These are phyloP conservation scores for Drosophila macrospina DNA, from an alignment of 2,888 invertebrate species.

Conservation along the genomic window DNA sequence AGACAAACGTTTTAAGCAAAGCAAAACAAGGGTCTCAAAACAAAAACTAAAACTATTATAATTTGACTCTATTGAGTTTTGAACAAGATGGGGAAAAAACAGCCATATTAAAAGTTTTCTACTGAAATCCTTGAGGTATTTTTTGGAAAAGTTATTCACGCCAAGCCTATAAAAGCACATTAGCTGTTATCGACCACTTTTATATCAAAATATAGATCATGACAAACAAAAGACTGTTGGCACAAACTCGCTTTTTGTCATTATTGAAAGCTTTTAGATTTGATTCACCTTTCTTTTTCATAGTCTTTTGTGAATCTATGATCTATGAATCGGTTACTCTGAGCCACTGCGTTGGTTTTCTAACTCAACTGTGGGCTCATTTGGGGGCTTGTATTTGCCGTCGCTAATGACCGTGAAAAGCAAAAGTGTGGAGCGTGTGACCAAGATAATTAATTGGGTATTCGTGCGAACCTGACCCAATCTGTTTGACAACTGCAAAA, in stretches of 20 bases:
- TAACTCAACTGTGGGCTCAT: constrained; percentile 27
- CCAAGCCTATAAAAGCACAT: constrained; percentile 5
- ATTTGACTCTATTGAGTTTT: constrained; percentile 25
- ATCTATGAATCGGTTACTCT: constrained; percentile 3
- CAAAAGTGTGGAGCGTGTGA: constrained; percentile 74
- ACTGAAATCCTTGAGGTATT: constrained; percentile 49
- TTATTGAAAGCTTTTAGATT: background rate
- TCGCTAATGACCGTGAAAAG: constrained; percentile 77
- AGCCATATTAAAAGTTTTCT: constrained; percentile 20
- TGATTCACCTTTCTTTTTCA: constrained; percentile 17
- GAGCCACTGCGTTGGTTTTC: constrained; percentile 11
- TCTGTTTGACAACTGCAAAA: constrained; percentile 47
- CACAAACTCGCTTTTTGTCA: constrained; percentile 6
- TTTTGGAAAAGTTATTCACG: background rate
- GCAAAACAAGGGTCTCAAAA: constrained; percentile 21
- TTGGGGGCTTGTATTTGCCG: constrained; percentile 34
- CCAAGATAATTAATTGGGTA: constrained; percentile 76
- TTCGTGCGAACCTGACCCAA: constrained; percentile 59
- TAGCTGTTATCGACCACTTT: background rate
- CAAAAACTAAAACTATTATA: constrained; percentile 21
- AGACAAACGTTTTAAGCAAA: constrained; percentile 26
- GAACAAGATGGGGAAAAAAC: constrained; percentile 50
- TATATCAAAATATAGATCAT: constrained; percentile 14
- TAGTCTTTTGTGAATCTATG: constrained; percentile 12
- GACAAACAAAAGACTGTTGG: background rate